phyloP scores from a whole-genome alignment of 92 coral and sea anemone genomes.

The Muricea muricata region DNA sequence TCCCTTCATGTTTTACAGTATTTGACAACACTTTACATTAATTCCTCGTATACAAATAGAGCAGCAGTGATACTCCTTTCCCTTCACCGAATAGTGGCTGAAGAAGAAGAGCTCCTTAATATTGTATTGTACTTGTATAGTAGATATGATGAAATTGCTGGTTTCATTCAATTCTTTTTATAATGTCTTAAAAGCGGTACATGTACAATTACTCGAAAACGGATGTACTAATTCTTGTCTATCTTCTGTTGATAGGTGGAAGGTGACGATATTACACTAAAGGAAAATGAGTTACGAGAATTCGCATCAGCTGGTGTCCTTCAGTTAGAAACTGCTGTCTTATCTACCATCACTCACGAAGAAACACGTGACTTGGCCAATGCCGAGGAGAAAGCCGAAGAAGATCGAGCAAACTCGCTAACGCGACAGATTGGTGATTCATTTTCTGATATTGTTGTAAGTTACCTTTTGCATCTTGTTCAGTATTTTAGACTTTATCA shows the following conservation, averaged over 20 bases:
- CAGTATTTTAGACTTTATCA: neutral
- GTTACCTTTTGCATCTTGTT: conserved; percentile 21
- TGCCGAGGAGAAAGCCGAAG: conserved; percentile 88
- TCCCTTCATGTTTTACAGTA: too few relatives aligned
- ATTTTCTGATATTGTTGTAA: conserved; percentile 89
- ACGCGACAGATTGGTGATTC: conserved; percentile 88
- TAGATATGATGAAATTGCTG: too few relatives aligned
- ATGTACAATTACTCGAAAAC: neutral
- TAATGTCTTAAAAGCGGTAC: neutral
- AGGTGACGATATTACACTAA: conserved; percentile 79
- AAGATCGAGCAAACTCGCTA: conserved; percentile 68
- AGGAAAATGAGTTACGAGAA: conserved; percentile 75
- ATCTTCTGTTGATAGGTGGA: conserved; percentile 68
- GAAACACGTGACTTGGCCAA: conserved; percentile 83
- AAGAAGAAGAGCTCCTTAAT: too few relatives aligned
- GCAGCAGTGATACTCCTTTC: too few relatives aligned
- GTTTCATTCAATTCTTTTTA: too few relatives aligned
- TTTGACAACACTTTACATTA: neutral
- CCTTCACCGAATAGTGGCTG: too few relatives aligned
- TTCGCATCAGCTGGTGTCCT: conserved; percentile 70
- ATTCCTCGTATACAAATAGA: neutral
- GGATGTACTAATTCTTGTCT: neutral
- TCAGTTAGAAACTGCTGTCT: conserved; percentile 79
- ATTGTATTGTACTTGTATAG: too few relatives aligned
- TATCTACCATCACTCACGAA: conserved; percentile 84